phyloP scores from a whole-genome alignment of 2,113 vertebrate species.

The Antidorcas marsupialis region DNA sequence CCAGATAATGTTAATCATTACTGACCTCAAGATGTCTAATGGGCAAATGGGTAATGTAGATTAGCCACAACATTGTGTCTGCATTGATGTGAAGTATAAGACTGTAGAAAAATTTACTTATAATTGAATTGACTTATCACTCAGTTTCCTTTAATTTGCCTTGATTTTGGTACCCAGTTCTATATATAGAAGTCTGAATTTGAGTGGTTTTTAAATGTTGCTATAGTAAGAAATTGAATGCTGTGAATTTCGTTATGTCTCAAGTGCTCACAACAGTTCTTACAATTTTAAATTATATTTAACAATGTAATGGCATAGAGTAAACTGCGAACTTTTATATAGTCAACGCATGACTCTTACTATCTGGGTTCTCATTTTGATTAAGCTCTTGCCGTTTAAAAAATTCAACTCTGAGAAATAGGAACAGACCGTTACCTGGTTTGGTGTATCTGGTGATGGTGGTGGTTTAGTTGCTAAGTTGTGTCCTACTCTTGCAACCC shows the following conservation, averaged over 20 bases:
- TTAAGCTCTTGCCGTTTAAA: background rate
- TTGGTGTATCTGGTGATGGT: background rate
- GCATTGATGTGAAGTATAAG: background rate
- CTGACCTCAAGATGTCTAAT: background rate
- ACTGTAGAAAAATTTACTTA: background rate
- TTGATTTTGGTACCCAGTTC: background rate
- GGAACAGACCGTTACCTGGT: background rate
- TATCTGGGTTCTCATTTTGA: background rate
- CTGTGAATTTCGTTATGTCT: background rate
- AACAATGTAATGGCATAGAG: background rate
- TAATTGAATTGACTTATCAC: background rate
- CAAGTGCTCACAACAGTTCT: background rate
- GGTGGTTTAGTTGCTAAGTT: background rate
- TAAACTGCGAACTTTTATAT: background rate
- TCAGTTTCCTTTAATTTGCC: background rate
- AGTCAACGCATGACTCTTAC: background rate
- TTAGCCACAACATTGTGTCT: background rate
- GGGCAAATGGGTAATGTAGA: background rate
- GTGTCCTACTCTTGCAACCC: background rate
- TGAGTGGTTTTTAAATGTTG: background rate
- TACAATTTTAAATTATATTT: conserved; percentile 9
- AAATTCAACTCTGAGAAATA: conserved; percentile 10
- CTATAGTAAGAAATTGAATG: background rate
- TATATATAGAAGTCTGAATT: background rate
- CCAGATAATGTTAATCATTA: background rate